Base-by-base conservation (phyloP, 1,140 invertebrate species). In the Galleria mellonella region DNA sequence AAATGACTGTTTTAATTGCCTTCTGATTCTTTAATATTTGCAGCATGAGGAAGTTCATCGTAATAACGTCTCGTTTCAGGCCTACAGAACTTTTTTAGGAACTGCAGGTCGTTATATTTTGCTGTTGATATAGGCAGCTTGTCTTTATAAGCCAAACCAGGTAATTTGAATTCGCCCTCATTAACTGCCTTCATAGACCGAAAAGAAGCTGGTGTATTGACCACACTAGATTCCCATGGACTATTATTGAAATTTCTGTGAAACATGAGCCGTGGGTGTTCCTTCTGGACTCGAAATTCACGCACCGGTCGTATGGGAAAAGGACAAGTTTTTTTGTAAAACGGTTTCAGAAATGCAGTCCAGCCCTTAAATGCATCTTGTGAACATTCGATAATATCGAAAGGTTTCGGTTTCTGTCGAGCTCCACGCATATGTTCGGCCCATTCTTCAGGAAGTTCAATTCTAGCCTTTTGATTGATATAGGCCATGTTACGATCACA, bases 401-500 rank as follows among this genome's bases (percentile, higher is more conserved):
- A 53, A 47, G 44, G 44, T 43, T 42, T 47, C 32, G 33, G 44
- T 47, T 30, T 53, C 29, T 47, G 43, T 47, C 50, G 32, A 43
- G 50, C 39, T 39, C 29, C 50, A 53, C 39, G 44, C 40, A 47
- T 23, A 42, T 41, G 33, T 47, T 44, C 41, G 12, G 45, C 41
- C 45, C 51, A 53, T 44, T 48, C 30, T 40, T 44, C 33, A 30
- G 45, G 45, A 39, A 44, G 29, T 54, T 54, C 45, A 43, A 47
- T 44, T 9, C 30, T 39, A 40, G 45, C 15, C 37, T 54, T 54
- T 39, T 44, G 51, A 36, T 44, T 54, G 9, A 58, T 17, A 17
- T 36, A 40, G 17, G 45, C 44, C 52, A 58, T 57, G 31, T 58
- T 58, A 23, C 38, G 32, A 49, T 64, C 62, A 33, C 62, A 65